Percentiles rank a stretch among this genome's conserved stretches.
Conservation (phyloP, 2,797 vertebrate species). For the Chrysolophus pictus region DNA sequence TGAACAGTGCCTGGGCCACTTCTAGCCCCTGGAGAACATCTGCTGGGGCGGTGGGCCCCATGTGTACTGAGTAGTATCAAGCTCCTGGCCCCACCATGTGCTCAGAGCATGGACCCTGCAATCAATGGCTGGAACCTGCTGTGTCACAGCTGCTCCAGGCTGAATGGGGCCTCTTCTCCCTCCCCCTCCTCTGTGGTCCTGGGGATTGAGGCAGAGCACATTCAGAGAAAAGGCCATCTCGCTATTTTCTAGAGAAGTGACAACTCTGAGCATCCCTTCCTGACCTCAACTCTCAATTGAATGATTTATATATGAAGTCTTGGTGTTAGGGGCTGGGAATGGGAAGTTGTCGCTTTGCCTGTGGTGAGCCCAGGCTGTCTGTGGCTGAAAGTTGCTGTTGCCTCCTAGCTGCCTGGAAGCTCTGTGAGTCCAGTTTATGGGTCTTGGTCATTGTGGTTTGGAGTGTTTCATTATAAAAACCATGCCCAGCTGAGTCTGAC, state of each 20-base stretch:
- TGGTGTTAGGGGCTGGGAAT: constrained; percentile 36
- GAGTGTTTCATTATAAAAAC: neutral
- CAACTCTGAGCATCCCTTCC: constrained; percentile 42
- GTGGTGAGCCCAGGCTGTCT: constrained; percentile 1
- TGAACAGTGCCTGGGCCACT: neutral
- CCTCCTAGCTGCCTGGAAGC: constrained; percentile 23
- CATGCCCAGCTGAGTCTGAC: neutral
- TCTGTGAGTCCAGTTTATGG: neutral
- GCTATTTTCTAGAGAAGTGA: constrained; percentile 34
- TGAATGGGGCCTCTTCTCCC: neutral
- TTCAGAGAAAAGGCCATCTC: neutral
- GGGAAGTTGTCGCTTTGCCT: neutral
- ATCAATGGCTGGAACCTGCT: constrained; percentile 7
- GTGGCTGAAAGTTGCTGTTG: constrained; percentile 48
- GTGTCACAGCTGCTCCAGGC: neutral
- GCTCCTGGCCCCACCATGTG: neutral
- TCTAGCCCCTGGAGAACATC: neutral
- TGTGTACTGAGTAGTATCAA: neutral
- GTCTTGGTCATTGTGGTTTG: neutral
- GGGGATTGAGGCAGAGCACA: neutral
- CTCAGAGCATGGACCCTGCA: neutral
- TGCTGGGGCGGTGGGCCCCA: neutral
- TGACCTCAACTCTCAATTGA: neutral
- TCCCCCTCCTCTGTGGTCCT: neutral
- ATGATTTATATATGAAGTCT: constrained; percentile 10